Percentiles rank a stretch among this genome's conserved stretches.
Conservation (phyloP, 2,113 vertebrate species). For the Gasterosteus aculeatus region DNA sequence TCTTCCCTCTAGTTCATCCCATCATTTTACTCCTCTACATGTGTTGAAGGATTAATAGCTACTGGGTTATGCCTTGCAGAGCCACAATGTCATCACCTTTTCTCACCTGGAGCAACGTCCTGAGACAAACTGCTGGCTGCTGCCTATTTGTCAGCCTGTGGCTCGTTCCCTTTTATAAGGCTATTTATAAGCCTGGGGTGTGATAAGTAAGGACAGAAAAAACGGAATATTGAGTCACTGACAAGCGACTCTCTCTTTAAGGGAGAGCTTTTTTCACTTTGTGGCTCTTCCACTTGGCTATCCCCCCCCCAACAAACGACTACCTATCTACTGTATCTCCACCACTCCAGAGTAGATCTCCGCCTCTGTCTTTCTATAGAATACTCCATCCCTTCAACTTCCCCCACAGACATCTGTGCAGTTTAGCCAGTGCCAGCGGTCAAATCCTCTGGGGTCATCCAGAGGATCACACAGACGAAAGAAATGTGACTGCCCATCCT, state of each 20-base stretch:
- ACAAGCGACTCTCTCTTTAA: slow-evolving; percentile 28
- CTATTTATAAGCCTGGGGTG: slow-evolving; percentile 50
- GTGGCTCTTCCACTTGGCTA: slow-evolving; percentile 15
- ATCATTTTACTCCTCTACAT: slow-evolving; percentile 50
- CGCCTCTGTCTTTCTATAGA: slow-evolving; percentile 23
- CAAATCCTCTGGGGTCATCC: slow-evolving; percentile 35
- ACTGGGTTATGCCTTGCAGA: slow-evolving; percentile 55
- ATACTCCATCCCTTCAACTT: slow-evolving; percentile 25
- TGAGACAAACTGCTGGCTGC: slow-evolving; percentile 60
- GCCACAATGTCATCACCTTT: slow-evolving; percentile 51
- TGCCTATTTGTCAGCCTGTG: slow-evolving; percentile 60
- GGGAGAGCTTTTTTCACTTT: background rate
- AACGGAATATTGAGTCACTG: slow-evolving; percentile 36
- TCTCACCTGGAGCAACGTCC: slow-evolving; percentile 54
- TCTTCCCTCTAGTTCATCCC: slow-evolving; percentile 15
- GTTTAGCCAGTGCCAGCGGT: slow-evolving; percentile 29
- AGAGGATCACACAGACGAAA: background rate
- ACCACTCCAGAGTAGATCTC: slow-evolving; percentile 32
- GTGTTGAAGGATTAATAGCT: slow-evolving; percentile 62
- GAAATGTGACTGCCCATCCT: slow-evolving; percentile 30
- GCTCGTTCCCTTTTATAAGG: slow-evolving; percentile 43
- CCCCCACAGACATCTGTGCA: slow-evolving; percentile 57
- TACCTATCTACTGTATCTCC: slow-evolving; percentile 20
- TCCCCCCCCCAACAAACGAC: slow-evolving; percentile 24
- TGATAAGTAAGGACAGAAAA: slow-evolving; percentile 26